Base-by-base conservation (phyloP, 53 echinoderm and acorn worm genomes). In the Mesocentrotus franciscanus region DNA sequence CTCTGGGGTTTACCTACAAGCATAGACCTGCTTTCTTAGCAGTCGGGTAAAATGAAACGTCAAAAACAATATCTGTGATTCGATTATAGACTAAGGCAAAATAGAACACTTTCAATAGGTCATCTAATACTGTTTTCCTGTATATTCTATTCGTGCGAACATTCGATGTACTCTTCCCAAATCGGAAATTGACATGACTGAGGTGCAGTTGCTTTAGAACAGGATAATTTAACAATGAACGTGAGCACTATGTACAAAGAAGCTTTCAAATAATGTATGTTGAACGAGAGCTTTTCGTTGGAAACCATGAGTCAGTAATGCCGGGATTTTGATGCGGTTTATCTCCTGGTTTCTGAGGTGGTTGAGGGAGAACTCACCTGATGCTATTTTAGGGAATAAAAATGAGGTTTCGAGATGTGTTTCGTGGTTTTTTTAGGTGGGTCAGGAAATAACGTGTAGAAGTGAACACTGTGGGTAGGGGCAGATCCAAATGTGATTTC, bases 261-360 rank as follows among this genome's bases (percentile, higher is more conserved):
- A 18, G 42, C 22, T 81, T 20, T 81, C 32, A 10, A 30, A 81
- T 12, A 11, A 32, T 33, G 34, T 81, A 42, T 36, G 11, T 17
- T 39, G 81, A 81, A 42, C 42, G 14, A 74, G 29, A 74, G 4
- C 1, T 81, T 36, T 81, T 81, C 18, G 15, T 81, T 81, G 36
- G 81, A 35, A 81, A 81, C 13, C 17, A 33, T 81, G 81, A 81
- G 81, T 81, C 36, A 81, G 39, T 81, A 81, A 81, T 81, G 81
- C 42, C 6, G 20, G 36, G 81, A 42, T 81, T 42, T 81, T 42
- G 81, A 81, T 81, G 81, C 42, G 81, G 81, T 81, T 81, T 39
- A 8, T 39, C 36, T 36, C 5, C 22, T 81, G 81, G 81, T 81
- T 39, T 39, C 81, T 81, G 81, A 81, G 81, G 81, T 81, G 42